Base-by-base conservation (phyloP, 2,797 vertebrate genomes). In the Zonotrichia albicollis region DNA sequence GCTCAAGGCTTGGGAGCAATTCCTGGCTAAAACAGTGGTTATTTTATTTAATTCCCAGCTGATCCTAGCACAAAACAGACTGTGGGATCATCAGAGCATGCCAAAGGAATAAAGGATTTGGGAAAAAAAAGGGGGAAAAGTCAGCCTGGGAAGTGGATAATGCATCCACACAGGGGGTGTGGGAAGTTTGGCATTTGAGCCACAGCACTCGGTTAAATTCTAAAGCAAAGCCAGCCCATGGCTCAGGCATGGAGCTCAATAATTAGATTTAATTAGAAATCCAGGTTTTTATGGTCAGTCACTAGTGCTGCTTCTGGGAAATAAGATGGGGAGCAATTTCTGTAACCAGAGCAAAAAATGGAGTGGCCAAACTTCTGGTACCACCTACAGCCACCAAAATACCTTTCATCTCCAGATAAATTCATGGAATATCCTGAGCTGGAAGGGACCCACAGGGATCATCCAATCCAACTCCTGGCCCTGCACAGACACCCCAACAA, bases 271-370 rank as follows among this genome's bases (percentile, higher is more conserved):
- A 51, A 36, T 51, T 62, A 77, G 25, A 73, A 94, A 75, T n/a
- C 21, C n/a, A 19, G 2, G 1, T 32, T 66, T 67, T 78, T 5
- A 8, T 20, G 18, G 11, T 43, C 64, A 51, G 0, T 30, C 2
- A 0, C 12, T 42, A 30, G 13, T 32, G 30, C 38, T 15, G 15
- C 25, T 74, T 15, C 40, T 58, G 16, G 34, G 54, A 65, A 65
- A 46, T 60, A 6, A 17, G 17, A 22, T 16, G 34, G 25, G 21
- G 30, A 80, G 38, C 54, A 53, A 36, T 82, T 89, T 43, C 40
- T 10, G 16, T 21, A 43, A 25, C 17, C 51, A 57, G 13, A 58
- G 23, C 23, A 18, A 68, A 60, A 67, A 48, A 64, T 6, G 9
- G 38, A 43, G 51, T 17, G 1, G 1, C 20, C 45, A 29, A 45